Evolutionary conservation across 2,797 vertebrate species (phyloP).

Genomic region (Rhyacichthys aspro): DNA sequence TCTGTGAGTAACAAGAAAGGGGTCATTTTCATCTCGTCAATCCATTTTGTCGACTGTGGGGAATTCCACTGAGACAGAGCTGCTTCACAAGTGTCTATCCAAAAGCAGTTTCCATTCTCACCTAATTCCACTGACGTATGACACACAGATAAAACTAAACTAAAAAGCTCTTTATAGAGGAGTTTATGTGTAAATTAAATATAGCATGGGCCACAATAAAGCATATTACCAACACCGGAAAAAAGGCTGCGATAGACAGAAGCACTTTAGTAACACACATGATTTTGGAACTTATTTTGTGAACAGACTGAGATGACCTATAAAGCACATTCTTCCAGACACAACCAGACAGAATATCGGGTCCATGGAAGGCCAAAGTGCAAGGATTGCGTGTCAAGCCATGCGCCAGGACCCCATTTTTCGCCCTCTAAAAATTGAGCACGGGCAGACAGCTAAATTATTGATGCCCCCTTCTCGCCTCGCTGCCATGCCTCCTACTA

Average conservation of each 20-base stretch:
- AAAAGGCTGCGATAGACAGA: too few relatives aligned
- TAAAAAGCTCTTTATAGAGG: too few relatives aligned
- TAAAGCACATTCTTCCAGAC: constrained; percentile 3
- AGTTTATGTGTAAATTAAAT: too few relatives aligned
- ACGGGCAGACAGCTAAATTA: constrained; percentile 59
- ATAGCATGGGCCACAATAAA: too few relatives aligned
- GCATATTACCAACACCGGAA: too few relatives aligned
- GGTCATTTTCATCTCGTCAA: constrained; percentile 43
- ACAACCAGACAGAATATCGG: constrained; percentile 8
- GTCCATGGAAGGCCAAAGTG: constrained; percentile 7
- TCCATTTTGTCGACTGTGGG: constrained; percentile 35
- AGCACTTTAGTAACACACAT: too few relatives aligned
- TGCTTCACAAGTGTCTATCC: constrained; percentile 8
- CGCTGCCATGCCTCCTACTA: constrained; percentile 53
- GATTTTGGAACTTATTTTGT: not conserved
- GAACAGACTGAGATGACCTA: not conserved
- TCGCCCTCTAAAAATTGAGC: constrained; percentile 26
- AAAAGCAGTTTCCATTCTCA: constrained; percentile 16
- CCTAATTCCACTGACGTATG: constrained; percentile 29
- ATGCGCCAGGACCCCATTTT: constrained; percentile 11
- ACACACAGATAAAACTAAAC: not conserved
- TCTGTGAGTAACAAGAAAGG: constrained; percentile 14
- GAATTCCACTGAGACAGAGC: constrained; percentile 59
- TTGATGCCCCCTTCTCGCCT: constrained; percentile 56
- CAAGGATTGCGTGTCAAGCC: constrained; percentile 25